phyloP scores from a whole-genome alignment of 2,113 vertebrate genomes.

The Serilophus lunatus region DNA sequence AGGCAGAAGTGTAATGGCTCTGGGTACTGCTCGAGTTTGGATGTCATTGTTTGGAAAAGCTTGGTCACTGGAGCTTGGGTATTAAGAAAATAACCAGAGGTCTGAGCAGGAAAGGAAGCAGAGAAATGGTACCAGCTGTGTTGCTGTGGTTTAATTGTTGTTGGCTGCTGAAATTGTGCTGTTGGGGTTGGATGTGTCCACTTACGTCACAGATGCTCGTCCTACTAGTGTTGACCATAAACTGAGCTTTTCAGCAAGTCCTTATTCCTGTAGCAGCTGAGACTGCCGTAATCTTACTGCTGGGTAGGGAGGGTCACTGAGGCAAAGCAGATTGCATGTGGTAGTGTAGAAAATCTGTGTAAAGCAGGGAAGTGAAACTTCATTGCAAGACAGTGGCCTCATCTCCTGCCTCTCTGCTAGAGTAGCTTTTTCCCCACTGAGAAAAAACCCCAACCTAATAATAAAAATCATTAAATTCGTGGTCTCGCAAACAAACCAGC shows the following conservation, averaged over 20 bases:
- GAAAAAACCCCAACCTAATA: neutral
- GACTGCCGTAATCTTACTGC: neutral
- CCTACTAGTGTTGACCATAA: neutral
- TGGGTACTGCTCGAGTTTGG: neutral
- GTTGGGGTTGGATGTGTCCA: neutral
- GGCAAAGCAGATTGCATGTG: neutral
- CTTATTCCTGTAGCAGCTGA: neutral
- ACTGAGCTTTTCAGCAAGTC: neutral
- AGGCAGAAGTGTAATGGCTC: neutral
- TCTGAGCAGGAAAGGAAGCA: neutral
- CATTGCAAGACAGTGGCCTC: neutral
- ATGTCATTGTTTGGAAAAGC: neutral
- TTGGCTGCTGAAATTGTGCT: neutral
- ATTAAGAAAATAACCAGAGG: neutral
- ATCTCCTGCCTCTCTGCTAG: neutral
- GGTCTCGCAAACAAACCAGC: neutral
- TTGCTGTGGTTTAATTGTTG: neutral
- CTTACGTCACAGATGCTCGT: accelerated
- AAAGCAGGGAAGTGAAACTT: neutral
- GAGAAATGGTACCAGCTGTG: neutral
- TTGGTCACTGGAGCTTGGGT: neutral
- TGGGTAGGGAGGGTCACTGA: neutral
- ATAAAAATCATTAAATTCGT: neutral
- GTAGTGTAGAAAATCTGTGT: neutral
- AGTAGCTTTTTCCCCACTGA: neutral